These are phyloP conservation scores for Pteropus rufus DNA, from an alignment of 2,797 vertebrate genomes.

Conservation along the genomic window DNA sequence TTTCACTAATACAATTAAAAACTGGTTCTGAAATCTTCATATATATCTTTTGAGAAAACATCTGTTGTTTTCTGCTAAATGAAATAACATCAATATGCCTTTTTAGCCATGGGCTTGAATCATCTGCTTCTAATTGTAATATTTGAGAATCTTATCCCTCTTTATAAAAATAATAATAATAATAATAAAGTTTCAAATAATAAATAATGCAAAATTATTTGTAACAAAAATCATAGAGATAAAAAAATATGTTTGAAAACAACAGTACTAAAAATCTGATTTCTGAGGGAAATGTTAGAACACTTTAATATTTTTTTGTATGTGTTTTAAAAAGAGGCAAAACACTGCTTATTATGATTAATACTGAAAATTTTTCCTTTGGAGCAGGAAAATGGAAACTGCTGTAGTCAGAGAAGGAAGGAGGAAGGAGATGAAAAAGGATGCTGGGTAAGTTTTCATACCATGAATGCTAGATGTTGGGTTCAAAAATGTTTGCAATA, in stretches of 20 bases:
- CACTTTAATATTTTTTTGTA: background rate
- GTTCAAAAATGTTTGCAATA: background rate
- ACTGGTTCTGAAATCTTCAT: background rate
- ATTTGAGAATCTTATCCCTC: background rate
- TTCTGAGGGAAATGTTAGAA: background rate
- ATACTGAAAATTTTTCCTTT: background rate
- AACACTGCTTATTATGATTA: background rate
- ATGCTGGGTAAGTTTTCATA: background rate
- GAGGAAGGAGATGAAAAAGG: background rate
- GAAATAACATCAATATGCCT: slow-evolving; percentile 12
- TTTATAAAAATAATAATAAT: background rate
- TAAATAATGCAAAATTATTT: slow-evolving; percentile 7
- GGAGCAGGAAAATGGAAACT: background rate
- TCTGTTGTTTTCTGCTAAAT: slow-evolving; percentile 52
- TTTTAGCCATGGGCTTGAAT: background rate
- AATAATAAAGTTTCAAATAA: background rate
- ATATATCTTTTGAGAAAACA: slow-evolving; percentile 43
- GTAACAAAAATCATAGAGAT: background rate
- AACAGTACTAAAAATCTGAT: background rate
- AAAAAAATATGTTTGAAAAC: slow-evolving; percentile 18
- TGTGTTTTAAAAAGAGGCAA: background rate
- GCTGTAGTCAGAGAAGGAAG: background rate
- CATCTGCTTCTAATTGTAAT: background rate
- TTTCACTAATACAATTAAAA: slow-evolving; percentile 45
- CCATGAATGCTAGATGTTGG: background rate